Conservation (phyloP, 1,140 invertebrate species). For the Agrilus planipennis region DNA sequence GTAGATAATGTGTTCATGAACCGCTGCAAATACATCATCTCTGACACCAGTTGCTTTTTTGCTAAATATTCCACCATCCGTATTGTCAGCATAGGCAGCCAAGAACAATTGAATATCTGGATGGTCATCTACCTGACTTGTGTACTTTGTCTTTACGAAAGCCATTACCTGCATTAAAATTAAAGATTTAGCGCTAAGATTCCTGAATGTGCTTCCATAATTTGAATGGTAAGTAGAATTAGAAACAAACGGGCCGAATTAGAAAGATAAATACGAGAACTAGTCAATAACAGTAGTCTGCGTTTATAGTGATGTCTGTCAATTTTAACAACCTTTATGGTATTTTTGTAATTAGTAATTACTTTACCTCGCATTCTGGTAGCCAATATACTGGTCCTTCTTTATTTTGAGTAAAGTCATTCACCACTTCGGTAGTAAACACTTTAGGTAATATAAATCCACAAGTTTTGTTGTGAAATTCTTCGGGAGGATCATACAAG, state of each 20-base stretch:
- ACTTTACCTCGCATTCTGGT: conserved; percentile 51
- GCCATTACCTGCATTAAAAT: too few relatives aligned
- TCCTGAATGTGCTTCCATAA: too few relatives aligned
- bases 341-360: too few relatives aligned
- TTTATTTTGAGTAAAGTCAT: conserved; percentile 41
- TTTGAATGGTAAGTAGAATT: too few relatives aligned
- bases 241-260: too few relatives aligned
- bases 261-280: too few relatives aligned
- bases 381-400: conserved; percentile 52
- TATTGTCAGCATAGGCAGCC: conserved; percentile 53
- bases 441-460: conserved; percentile 48
- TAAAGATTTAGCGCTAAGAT: too few relatives aligned
- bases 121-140: conserved; percentile 48
- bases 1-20: conserved; percentile 56
- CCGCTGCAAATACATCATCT: conserved; percentile 50
- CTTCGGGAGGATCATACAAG: conserved; percentile 34
- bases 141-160: conserved; percentile 63
- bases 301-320: too few relatives aligned
- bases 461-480: conserved; percentile 27
- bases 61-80: conserved; percentile 61
- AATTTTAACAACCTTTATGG: too few relatives aligned
- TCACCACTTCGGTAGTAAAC: conserved; percentile 39
- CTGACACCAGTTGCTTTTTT: conserved; percentile 52
- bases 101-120: conserved; percentile 71
- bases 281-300: too few relatives aligned